Base-by-base conservation (phyloP, 2,797 vertebrate genomes). In the Caiman crocodilus region DNA sequence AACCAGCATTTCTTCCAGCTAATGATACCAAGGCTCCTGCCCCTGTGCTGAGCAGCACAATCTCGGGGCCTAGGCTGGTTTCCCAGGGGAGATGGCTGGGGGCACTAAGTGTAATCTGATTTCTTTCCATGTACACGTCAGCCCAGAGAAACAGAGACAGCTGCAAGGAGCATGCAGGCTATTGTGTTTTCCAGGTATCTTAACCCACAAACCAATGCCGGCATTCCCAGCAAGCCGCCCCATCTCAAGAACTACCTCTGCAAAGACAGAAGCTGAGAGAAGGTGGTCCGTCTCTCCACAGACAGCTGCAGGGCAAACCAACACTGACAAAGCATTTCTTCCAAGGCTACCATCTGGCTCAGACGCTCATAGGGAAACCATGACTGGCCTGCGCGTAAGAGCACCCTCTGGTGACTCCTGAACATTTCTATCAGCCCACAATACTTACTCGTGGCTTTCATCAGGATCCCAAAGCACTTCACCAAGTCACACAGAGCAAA, bases 31-130 rank as follows among this genome's bases (percentile, higher is more conserved):
- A 85, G 91, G 92, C 93, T 26, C 86, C 84, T 4, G 1, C 4
- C 67, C 81, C 21, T 57, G 1, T 67, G 91, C 67, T 85, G 80
- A 91, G 87, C 90, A 92, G 92, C 88, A 77, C 21, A 42, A 71
- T 25, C 35, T 12, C 1, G 30, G 26, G 81, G 79, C 79, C 83
- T 15, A 2, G 88, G 79, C 56, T 56, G 63, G 77, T 75, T 92
- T 73, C 77, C 50, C 28, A 35, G 3, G 2, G 30, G 12, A 23
- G 26, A 81, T 55, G 77, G 14, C 56, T 0, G 21, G 76, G 23
- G 26, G 28, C 0, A 35, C 82, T 25, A 5, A 69, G 55, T 73
- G 30, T 0, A 60, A 84, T 78, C 26, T 61, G 88, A 17, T 58
- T 85, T 25, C 13, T 35, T 58, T 61, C 76, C n/a, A 77, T 32